Conservation (phyloP, 2,113 vertebrate species). For the Rafetus swinhoei region DNA sequence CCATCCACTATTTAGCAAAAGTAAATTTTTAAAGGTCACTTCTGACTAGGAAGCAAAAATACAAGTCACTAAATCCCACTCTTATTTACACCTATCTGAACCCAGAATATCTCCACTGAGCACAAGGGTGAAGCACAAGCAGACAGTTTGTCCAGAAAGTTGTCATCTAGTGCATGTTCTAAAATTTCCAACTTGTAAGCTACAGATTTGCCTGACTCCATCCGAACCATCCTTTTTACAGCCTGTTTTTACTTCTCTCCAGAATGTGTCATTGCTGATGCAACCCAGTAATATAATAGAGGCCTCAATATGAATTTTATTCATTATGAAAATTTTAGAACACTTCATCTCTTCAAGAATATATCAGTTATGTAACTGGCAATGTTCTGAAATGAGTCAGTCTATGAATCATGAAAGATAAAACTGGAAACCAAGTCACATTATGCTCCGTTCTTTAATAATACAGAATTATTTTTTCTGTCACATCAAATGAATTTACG, state of each 20-base stretch:
- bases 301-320: neutral
- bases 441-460: neutral
- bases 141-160: neutral
- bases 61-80: neutral
- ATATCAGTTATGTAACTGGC: neutral
- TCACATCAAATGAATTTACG: neutral
- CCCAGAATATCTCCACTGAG: neutral
- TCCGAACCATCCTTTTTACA: neutral
- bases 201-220: neutral
- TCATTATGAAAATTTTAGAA: neutral
- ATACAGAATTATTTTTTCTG: constrained; percentile 5
- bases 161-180: neutral
- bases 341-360: neutral
- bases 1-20: neutral
- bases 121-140: fast-evolving
- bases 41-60: neutral
- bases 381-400: constrained; percentile 23
- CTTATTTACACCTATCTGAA: neutral
- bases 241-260: neutral
- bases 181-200: neutral
- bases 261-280: neutral
- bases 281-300: neutral
- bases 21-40: neutral
- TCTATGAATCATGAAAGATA: constrained; percentile 24
- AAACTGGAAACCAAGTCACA: neutral